A percentile compares a stretch with the other conserved stretches of the same genome.
These are phyloP conservation scores for Carapus acus DNA, from an alignment of 2,797 vertebrate species.

Conservation along the genomic window DNA sequence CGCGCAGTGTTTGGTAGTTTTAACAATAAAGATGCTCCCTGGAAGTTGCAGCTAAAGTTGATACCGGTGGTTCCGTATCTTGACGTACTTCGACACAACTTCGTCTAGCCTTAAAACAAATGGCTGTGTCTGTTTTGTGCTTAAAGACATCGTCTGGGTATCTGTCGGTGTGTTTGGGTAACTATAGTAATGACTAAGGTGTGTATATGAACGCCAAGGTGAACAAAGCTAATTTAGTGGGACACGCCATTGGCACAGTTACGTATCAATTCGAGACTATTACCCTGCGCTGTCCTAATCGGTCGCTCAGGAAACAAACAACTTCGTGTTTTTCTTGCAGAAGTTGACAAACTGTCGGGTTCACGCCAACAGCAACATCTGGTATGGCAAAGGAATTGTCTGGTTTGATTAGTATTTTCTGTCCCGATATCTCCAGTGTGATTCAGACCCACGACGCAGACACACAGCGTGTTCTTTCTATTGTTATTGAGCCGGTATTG, in stretches of 20 bases:
- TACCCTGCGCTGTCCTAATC: constrained; percentile 17
- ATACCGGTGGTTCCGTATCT: constrained; percentile 6
- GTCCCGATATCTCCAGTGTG: not conserved
- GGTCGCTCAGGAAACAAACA: constrained; percentile 18
- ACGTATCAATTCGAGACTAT: constrained; percentile 24
- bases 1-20: rapidly evolving
- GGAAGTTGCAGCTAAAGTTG: constrained; percentile 35
- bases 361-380: not conserved
- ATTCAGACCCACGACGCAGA: not conserved
- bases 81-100: constrained; percentile 29
- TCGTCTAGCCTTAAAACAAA: too few relatives aligned
- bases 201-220: not conserved
- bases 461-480: not conserved
- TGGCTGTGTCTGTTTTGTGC: not conserved
- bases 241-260: not conserved
- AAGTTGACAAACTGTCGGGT: not conserved
- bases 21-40: not conserved
- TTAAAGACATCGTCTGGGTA: not conserved
- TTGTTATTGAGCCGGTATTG: constrained; percentile 3
- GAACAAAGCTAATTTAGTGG: constrained; percentile 14
- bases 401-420: too few relatives aligned
- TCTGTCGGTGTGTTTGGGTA: not conserved
- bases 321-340: not conserved
- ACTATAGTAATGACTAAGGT: rapidly evolving
- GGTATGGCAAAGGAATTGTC: not conserved